Evolutionary conservation across 2,888 invertebrate genomes (phyloP).

Genomic region (Pherbina coryleti): DNA sequence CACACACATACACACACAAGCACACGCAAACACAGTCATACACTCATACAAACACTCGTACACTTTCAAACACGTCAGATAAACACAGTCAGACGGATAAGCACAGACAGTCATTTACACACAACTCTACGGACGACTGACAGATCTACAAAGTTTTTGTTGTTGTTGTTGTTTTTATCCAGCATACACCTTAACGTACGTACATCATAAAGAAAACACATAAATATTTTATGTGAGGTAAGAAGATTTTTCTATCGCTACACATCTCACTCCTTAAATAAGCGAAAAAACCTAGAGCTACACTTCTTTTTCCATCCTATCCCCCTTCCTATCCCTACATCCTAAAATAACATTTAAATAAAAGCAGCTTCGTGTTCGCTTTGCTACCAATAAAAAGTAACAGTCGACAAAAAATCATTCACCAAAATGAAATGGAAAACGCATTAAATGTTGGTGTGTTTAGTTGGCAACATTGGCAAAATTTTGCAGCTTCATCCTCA

Average conservation of each 20-base stretch:
- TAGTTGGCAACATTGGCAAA: constrained; percentile 19
- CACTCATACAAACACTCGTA: constrained; percentile 45
- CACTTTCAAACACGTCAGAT: constrained; percentile 39
- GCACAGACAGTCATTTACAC: constrained; percentile 29
- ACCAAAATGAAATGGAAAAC: constrained; percentile 30
- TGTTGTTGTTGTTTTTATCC: background rate
- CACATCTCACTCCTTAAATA: background rate
- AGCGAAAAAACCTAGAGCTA: too few relatives aligned
- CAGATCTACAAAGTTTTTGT: constrained; percentile 7
- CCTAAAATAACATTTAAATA: background rate
- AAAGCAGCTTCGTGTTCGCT: constrained; percentile 7
- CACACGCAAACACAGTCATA: too few relatives aligned
- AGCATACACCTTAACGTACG: constrained; percentile 25
- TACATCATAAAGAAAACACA: background rate
- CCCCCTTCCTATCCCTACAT: background rate
- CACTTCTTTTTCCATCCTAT: too few relatives aligned
- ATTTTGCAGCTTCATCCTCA: constrained; percentile 18
- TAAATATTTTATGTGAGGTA: constrained; percentile 36
- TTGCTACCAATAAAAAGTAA: constrained; percentile 12
- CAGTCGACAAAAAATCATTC: constrained; percentile 17
- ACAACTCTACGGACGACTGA: constrained; percentile 33
- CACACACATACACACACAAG: constrained; percentile 37
- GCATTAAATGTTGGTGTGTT: constrained; percentile 7
- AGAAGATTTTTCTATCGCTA: constrained; percentile 1
- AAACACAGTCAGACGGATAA: constrained; percentile 33